Evolutionary conservation across 2,888 invertebrate genomes (phyloP), one percentile per base, ranked within the genome.

Genomic region (Thymelicus sylvestris): DNA sequence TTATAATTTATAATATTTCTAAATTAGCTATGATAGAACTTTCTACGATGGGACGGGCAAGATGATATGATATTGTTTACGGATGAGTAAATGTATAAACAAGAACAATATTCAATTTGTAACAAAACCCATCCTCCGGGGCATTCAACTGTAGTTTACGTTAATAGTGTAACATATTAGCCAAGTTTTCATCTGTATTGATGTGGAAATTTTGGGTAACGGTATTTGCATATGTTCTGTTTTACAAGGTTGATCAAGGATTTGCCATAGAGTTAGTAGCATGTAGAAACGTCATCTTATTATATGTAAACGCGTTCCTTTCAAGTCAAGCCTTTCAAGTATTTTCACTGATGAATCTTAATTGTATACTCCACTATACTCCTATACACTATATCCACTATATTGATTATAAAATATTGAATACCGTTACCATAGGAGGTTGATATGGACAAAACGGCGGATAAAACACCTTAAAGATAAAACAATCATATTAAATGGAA

Each of bases 81-180:
- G 38, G 59, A 39, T 48, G 64, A 41, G 65, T 60, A 70, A 59
- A 59, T 65, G 69, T 59, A 70, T 57, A 65, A 50, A 19, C 64
- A 70, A 47, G 69, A 57, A 70, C 69, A 64, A 70, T 70, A 64
- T 59, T 64, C n/a, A 41, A 60, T 41, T 48, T 12, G 31, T 13
- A 65, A 65, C 69, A 64, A 41, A 48, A 59, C 10, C 12, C n/a
- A 7, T 38, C 13, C n/a, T 6, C n/a, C 5, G 6, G 24, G 59
- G 59, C 38, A 38, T 12, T 13, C 38, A 7, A 10, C 24, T 59
- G 38, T 2, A 13, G 7, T 7, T 39, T n/a, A 38, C 38, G 39
- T 2, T 59, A 38, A 59, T n/a, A 39, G 31, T n/a, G n/a, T 59
- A 63, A 62, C 39, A 48, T 63, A 48, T 48, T 13, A 63, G n/a